These are phyloP conservation scores for Todiramphus chloris DNA, from an alignment of 2,113 vertebrate species.

Conservation along the genomic window DNA sequence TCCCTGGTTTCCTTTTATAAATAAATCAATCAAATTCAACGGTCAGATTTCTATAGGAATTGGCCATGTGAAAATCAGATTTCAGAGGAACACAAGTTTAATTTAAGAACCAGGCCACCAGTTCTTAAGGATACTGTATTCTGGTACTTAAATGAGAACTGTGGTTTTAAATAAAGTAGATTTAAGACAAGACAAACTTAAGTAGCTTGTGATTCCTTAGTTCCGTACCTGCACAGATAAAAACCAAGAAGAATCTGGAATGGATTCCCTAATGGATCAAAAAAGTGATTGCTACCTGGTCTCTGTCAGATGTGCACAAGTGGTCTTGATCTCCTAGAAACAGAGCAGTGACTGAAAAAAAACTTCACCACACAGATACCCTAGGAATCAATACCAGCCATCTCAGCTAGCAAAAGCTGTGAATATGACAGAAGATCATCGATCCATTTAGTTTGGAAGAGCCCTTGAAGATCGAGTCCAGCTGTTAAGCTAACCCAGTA, in stretches of 20 bases:
- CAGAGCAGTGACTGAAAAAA: neutral
- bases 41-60: neutral
- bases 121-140: neutral
- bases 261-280: neutral
- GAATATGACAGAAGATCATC: neutral
- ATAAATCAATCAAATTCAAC: neutral
- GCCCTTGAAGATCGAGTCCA: neutral
- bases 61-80: neutral
- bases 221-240: neutral
- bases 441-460: neutral
- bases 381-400: neutral
- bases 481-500: neutral
- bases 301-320: accelerated
- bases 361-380: neutral
- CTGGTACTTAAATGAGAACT: neutral
- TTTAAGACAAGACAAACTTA: neutral
- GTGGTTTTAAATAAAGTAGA: neutral
- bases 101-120: neutral
- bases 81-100: neutral
- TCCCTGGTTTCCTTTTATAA: neutral
- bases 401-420: neutral
- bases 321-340: neutral
- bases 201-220: neutral
- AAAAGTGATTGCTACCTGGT: neutral
- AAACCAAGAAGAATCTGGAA: neutral